A percentile compares a stretch with the other conserved stretches of the same genome.
Conservation (phyloP, 2,888 invertebrate genomes). For the Panzeria rudis region DNA sequence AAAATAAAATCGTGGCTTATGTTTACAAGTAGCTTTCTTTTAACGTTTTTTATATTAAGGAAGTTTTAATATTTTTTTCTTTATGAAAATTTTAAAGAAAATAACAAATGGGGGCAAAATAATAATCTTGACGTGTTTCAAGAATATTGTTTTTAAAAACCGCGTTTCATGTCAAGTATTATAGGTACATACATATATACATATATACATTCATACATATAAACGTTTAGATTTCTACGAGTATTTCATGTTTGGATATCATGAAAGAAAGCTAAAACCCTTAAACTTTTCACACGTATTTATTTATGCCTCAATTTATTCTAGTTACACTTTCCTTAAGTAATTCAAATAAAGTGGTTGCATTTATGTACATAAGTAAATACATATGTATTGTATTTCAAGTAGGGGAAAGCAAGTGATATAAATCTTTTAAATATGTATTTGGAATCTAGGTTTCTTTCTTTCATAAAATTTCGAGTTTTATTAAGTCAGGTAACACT, state of each 20-base stretch:
- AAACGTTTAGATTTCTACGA: neutral
- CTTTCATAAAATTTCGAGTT: neutral
- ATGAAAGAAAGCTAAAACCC: constrained; percentile 34
- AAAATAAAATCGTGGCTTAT: constrained; percentile 23
- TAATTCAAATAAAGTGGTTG: constrained; percentile 38
- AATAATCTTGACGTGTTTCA: constrained; percentile 60
- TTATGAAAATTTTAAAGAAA: constrained; percentile 16
- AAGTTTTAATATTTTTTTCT: constrained; percentile 55
- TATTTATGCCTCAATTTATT: constrained; percentile 60
- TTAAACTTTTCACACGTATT: constrained; percentile 62
- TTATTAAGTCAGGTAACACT: no score
- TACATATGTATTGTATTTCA: constrained; percentile 1
- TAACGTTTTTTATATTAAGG: constrained; percentile 47
- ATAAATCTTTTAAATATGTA: no score
- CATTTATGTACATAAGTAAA: neutral
- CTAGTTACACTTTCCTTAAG: constrained; percentile 32
- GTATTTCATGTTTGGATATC: constrained; percentile 45
- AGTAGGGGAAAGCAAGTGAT: no score
- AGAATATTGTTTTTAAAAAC: constrained; percentile 66
- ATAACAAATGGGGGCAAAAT: constrained; percentile 45
- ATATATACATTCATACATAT: neutral
- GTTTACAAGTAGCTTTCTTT: constrained; percentile 47
- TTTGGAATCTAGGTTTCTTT: neutral
- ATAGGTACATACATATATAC: neutral
- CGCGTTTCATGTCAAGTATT: constrained; percentile 65